Evolutionary conservation across 2,113 vertebrate genomes (phyloP).

Genomic region (Elaphurus davidianus): DNA sequence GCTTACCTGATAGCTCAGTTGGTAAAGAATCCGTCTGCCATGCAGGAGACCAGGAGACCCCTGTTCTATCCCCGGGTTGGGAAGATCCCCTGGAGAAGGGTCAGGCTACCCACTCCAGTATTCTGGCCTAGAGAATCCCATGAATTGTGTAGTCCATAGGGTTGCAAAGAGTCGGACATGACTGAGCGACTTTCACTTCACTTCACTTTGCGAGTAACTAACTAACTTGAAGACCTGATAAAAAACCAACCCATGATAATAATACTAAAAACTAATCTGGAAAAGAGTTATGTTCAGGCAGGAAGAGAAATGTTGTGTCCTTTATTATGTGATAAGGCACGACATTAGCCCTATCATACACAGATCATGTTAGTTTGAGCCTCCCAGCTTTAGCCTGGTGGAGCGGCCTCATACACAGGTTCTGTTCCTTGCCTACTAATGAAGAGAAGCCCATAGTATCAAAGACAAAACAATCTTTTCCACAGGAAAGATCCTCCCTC

Average conservation of each 20-base stretch:
- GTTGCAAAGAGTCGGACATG: accelerated
- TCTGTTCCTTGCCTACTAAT: not conserved
- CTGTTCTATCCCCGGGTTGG: not conserved
- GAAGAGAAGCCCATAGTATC: not conserved
- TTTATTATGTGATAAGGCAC: not conserved
- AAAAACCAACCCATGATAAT: not conserved
- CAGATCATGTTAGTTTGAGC: not conserved
- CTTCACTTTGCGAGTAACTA: not conserved
- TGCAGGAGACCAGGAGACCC: not conserved
- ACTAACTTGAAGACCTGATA: not conserved
- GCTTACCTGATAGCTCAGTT: not conserved
- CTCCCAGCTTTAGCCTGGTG: not conserved
- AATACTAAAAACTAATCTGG: not conserved
- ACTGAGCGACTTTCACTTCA: not conserved
- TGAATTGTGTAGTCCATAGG: not conserved
- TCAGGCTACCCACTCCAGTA: not conserved
- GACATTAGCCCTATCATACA: not conserved
- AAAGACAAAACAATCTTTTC: not conserved
- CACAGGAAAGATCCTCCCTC: not conserved
- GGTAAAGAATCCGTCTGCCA: not conserved
- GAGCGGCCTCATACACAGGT: not conserved
- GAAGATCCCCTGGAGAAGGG: not conserved
- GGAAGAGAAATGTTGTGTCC: not conserved
- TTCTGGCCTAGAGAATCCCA: not conserved
- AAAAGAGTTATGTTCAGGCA: not conserved